A percentile compares a stretch with the other conserved stretches of the same genome.
phyloP scores from a whole-genome alignment of 1,140 invertebrate genomes.

The Odontomachus brunneus region DNA sequence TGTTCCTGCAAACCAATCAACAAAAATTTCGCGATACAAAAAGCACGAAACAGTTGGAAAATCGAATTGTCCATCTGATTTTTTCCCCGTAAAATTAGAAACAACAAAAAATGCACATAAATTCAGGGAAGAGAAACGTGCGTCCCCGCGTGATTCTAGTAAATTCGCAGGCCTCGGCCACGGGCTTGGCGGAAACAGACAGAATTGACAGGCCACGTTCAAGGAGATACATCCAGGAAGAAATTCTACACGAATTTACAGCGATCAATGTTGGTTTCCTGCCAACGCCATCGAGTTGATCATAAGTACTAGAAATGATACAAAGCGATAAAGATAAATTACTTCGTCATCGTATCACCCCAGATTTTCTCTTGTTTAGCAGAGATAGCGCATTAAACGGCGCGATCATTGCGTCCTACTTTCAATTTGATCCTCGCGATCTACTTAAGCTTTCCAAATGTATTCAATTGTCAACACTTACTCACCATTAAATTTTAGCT shows the following conservation, averaged over 20 bases:
- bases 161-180: conserved; percentile 3
- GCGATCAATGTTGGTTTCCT: conserved; percentile 52
- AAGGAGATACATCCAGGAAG: conserved; percentile 35
- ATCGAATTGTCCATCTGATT: not conserved
- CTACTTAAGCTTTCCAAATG: no score
- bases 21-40: no score
- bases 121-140: not conserved
- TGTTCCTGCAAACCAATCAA: no score
- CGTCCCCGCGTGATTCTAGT: not conserved
- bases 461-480: no score
- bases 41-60: no score
- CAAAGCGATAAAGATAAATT: conserved; percentile 35
- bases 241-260: conserved; percentile 56
- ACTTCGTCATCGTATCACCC: not conserved
- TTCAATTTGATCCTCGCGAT: not conserved
- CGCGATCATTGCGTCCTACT: not conserved
- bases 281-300: conserved; percentile 44
- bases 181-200: conserved; percentile 32
- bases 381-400: not conserved
- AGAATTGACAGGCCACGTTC: conserved; percentile 47
- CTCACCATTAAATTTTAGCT: no score
- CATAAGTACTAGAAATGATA: conserved; percentile 14
- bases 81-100: not conserved
- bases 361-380: not conserved
- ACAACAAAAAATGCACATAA: no score